Base-by-base conservation (phyloP, 2,797 vertebrate species). In the Tenualosa thibaudeaui region DNA sequence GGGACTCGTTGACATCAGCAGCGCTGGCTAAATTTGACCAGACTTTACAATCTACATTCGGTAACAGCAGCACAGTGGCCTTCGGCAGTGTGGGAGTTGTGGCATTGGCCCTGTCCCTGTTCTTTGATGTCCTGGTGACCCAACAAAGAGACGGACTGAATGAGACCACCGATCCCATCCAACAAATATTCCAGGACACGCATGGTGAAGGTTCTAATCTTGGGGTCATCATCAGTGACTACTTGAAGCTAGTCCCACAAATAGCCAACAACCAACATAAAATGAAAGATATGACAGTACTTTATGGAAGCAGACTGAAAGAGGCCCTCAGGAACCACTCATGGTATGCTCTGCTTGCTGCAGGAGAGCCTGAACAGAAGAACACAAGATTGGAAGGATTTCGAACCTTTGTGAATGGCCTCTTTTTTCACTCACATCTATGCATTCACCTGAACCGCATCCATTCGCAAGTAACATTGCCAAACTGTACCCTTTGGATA, bases 211-310 rank as follows among this genome's bases (percentile, higher is more conserved):
- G 2, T n/a, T 62, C n/a, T 9, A 24, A 24, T 24, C 58, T 62
- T 4, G 58, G 58, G 8, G 22, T 62, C 58, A 62, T 62, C 6
- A 24, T 62, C 58, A 24, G 58, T 24, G 58, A 62, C 58, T 62
- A 62, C n/a, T n/a, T 62, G 58, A 62, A 7, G 58, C n/a, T 62
- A n/a, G 58, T 62, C n/a, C 58, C 58, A n/a, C 58, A 62, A n/a
- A 24, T 62, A 2, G n/a, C 58, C 58, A 62, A 62, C 22, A n/a
- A 62, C n/a, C 58, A n/a, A 62, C 6, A 24, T 0, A 24, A 10
- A 62, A 62, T 62, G 58, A 24, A n/a, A n/a, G 6, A 9, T 9
- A 7, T 24, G 22, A 62, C 58, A 1, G 22, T 1, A 9, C 58
- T 62, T 9, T 62, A 24, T 24, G 58, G 7, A 24, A 62, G 6